Conservation (phyloP, 2,888 invertebrate genomes). For the Pachliopta kotzebuea region DNA sequence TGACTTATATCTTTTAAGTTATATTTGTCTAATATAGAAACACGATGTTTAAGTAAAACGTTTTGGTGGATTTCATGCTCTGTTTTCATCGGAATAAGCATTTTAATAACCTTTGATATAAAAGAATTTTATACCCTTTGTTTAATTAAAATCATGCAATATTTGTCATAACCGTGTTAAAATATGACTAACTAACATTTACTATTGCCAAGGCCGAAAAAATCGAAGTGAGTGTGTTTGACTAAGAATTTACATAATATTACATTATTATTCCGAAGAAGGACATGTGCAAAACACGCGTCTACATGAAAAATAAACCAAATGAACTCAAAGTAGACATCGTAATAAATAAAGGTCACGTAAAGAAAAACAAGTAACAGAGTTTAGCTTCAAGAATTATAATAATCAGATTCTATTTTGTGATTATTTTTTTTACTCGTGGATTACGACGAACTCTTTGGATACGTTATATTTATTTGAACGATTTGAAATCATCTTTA, state of each 20-base stretch:
- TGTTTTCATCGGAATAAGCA: too few species aligned
- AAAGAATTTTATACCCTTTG: neutral
- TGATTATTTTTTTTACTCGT: neutral
- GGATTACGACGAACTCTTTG: neutral
- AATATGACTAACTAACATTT: conserved; percentile 17
- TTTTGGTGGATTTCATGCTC: too few species aligned
- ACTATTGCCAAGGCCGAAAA: conserved; percentile 7
- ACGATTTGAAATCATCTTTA: too few species aligned
- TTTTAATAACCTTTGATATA: neutral
- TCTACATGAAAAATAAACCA: conserved; percentile 15
- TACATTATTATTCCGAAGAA: conserved; percentile 24
- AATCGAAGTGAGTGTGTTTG: conserved; percentile 14
- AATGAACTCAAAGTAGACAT: conserved; percentile 12
- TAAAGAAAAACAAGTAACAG: neutral
- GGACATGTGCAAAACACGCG: conserved; percentile 17
- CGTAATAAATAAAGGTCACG: conserved; percentile 21
- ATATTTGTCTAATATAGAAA: too few species aligned
- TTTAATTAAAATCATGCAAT: neutral
- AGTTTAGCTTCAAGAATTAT: neutral
- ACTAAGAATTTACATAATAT: conserved; percentile 19
- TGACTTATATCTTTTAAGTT: too few species aligned
- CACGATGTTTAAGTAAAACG: too few species aligned
- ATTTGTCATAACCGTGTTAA: conserved; percentile 1
- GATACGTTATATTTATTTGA: neutral
- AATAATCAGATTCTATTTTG: neutral